Conservation (phyloP, 2,888 invertebrate genomes). For the Cancer borealis region DNA sequence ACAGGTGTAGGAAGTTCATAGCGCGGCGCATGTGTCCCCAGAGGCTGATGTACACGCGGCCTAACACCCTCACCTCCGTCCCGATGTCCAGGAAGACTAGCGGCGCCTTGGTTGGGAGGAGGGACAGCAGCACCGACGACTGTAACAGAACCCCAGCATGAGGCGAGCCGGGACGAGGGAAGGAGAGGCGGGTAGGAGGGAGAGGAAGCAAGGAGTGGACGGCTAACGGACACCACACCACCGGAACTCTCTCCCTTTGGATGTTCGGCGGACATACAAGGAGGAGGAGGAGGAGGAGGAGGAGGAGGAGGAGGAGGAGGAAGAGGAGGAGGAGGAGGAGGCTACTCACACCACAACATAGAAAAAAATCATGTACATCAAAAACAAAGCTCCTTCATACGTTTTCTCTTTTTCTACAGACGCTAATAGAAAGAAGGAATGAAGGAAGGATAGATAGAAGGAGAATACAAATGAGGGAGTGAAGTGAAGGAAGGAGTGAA, state of each 20-base stretch:
- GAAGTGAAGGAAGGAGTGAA: too few relatives aligned
- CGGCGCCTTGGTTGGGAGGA: slow-evolving; percentile 74
- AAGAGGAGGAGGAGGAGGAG: too few relatives aligned
- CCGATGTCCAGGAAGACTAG: slow-evolving; percentile 75
- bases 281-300: too few relatives aligned
- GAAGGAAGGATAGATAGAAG: neutral
- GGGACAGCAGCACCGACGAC: slow-evolving; percentile 65
- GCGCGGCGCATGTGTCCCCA: slow-evolving; percentile 76
- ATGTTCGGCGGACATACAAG: too few relatives aligned
- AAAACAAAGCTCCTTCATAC: neutral
- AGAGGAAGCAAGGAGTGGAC: too few relatives aligned
- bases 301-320: too few relatives aligned
- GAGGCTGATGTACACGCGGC: slow-evolving; percentile 76
- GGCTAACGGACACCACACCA: too few relatives aligned
- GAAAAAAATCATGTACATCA: neutral
- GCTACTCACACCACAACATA: neutral
- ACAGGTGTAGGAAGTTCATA: slow-evolving; percentile 75
- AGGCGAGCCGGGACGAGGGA: neutral
- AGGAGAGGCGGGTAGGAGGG: too few relatives aligned
- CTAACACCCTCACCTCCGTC: slow-evolving; percentile 59
- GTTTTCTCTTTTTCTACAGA: neutral
- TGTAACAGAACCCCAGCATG: slow-evolving; percentile 36
- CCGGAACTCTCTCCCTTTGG: too few relatives aligned
- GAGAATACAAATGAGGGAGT: neutral
- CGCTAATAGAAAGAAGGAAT: neutral